These are phyloP conservation scores for Hedychridium roseum DNA, from an alignment of 2,888 invertebrate genomes.

Conservation along the genomic window DNA sequence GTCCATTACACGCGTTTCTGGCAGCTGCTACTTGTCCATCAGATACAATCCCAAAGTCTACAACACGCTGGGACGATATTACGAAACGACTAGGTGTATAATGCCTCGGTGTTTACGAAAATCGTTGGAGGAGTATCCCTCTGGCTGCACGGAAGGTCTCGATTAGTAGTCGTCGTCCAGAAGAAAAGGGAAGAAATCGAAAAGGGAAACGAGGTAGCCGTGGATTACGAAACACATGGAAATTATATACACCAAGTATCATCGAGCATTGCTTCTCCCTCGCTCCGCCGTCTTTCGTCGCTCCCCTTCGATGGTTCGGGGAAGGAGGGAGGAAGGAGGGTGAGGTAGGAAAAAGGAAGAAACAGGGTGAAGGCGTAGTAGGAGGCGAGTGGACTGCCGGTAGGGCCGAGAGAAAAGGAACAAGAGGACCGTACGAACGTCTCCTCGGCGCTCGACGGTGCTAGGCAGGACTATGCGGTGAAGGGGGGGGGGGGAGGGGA, in stretches of 20 bases:
- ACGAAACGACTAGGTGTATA: conserved; percentile 9
- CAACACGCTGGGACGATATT: too few relatives aligned
- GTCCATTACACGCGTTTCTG: too few relatives aligned
- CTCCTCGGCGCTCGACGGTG: conserved; percentile 5
- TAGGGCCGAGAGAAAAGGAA: background rate
- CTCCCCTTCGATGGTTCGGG: too few relatives aligned
- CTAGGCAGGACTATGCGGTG: too few relatives aligned
- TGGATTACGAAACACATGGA: conserved; percentile 21
- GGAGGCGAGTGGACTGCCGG: conserved; percentile 15
- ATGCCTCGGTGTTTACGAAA: conserved; percentile 16
- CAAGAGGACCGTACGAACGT: background rate
- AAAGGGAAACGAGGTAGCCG: conserved; percentile 7
- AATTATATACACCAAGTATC: conserved; percentile 18
- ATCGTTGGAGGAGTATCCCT: conserved; percentile 6
- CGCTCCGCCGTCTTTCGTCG: too few relatives aligned
- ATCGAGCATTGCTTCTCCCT: too few relatives aligned
- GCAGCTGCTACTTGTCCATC: too few relatives aligned
- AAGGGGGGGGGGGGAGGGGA: conserved; percentile 2
- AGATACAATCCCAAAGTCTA: too few relatives aligned
- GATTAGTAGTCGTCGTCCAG: conserved; percentile 10
- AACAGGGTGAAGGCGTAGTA: conserved; percentile 6
- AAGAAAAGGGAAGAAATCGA: background rate
- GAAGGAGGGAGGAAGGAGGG: background rate
- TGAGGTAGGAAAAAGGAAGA: conserved; percentile 9
- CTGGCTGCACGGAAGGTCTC: background rate